Base-by-base conservation (phyloP, 2,888 invertebrate genomes). In the Aphidoletes aphidimyza region DNA sequence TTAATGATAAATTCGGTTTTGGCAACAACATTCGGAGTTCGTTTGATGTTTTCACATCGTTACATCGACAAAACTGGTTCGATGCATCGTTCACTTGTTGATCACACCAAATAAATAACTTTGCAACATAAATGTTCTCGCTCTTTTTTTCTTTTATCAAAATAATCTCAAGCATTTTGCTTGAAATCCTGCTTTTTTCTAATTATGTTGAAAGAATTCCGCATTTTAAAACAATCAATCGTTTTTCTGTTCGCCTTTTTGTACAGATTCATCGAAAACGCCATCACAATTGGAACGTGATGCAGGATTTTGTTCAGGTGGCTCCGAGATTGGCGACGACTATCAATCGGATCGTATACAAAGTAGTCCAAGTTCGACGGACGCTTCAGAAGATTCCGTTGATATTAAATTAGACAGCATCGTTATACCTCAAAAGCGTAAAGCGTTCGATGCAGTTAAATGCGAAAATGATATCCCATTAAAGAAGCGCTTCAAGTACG, bases 221-320 rank as follows among this genome's bases (percentile, higher is more conserved):
- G 69, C 30, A 69, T 69, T 69, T 69, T 30, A 30, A 69, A 69
- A 69, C 30, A 69, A 69, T 69, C 69, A 69, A 42, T 83, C 45
- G 42, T 45, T 45, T 39, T 36, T 78, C 6, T 78, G 34, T 14
- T 78, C 36, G 2, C 5, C 19, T 59, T 78, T 78, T 17, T 3
- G 5, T 78, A 26, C n/a, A 42, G 83, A 83, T 83, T 26, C 83
- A 39, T 89, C 89, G 78, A 89, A 89, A 85, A 88, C 88, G 86
- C 89, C 89, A 83, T 89, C 89, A 84, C 30, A 84, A 36, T 78
- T 85, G 69, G 90, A 90, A 87, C 89, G 90, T 85, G 94, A 94
- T 88, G 94, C 94, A 5, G 95, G 94, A 84, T 94, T 94, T 89
- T 94, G 94, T 86, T 94, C 94, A 0, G 94, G 94, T 1, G 89